phyloP scores from a whole-genome alignment of 2,113 vertebrate species.

The Sorex araneus region DNA sequence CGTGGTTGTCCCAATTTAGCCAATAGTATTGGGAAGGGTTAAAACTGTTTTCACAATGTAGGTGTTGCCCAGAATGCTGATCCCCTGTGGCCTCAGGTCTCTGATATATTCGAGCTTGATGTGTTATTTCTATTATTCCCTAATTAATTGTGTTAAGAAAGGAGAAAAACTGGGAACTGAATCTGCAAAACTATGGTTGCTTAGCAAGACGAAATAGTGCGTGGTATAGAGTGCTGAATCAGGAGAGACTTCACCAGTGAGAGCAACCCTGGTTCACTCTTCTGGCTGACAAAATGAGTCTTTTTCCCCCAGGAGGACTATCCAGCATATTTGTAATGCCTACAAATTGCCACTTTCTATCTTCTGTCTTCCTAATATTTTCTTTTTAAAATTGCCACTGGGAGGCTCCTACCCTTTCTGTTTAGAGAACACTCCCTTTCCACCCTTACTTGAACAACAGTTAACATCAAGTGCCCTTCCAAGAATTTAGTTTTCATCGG shows the following conservation, averaged over 20 bases:
- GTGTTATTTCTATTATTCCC: conserved; percentile 30
- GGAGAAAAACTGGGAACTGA: neutral
- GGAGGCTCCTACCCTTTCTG: conserved; percentile 59
- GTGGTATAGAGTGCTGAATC: neutral
- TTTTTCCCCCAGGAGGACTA: conserved; percentile 2
- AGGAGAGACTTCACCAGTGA: conserved; percentile 41
- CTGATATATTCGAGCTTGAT: neutral
- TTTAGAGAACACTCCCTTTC: conserved; percentile 52
- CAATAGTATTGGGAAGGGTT: neutral
- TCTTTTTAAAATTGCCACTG: conserved; percentile 62
- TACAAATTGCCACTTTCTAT: conserved; percentile 56
- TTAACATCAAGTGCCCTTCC: neutral
- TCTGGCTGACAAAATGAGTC: conserved; percentile 31
- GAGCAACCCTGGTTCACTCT: neutral
- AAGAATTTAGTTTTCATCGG: conserved; percentile 16
- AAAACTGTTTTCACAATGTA: neutral
- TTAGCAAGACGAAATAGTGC: neutral
- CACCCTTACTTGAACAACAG: neutral
- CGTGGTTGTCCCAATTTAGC: neutral
- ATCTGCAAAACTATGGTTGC: neutral
- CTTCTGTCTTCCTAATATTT: conserved; percentile 69
- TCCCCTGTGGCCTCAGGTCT: neutral
- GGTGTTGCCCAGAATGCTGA: neutral
- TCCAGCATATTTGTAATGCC: conserved; percentile 44
- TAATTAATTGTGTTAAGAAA: conserved; percentile 24